Conservation (phyloP, 2,888 invertebrate genomes). For the Synergus itoensis region DNA sequence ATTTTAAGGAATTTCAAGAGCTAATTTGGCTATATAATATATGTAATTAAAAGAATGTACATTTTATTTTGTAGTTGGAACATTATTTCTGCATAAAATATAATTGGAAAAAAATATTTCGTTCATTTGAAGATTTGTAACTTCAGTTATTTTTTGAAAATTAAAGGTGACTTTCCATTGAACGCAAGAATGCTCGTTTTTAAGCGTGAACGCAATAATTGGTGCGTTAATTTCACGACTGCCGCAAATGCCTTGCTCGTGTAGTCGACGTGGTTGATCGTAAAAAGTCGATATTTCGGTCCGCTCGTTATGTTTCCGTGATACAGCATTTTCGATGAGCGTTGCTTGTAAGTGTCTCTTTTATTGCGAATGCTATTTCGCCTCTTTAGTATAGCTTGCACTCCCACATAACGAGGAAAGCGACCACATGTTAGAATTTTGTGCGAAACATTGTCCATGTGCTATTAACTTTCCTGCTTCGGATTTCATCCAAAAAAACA, state of each 20-base stretch:
- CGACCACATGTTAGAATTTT: slow-evolving; percentile 8
- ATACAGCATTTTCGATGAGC: slow-evolving; percentile 15
- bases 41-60: no score
- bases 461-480: not conserved
- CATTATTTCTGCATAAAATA: no score
- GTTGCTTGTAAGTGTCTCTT: slow-evolving; percentile 10
- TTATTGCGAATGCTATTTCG: slow-evolving; percentile 35
- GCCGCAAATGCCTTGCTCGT: slow-evolving; percentile 26
- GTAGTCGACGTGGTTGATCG: slow-evolving; percentile 26
- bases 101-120: no score
- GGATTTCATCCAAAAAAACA: not conserved
- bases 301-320: slow-evolving; percentile 15
- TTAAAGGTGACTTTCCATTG: not conserved
- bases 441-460: not conserved
- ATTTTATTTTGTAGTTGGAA: no score
- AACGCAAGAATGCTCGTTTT: not conserved
- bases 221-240: slow-evolving; percentile 25
- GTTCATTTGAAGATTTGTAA: no score
- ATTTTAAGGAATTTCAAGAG: no score
- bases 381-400: slow-evolving; percentile 28
- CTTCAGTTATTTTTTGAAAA: not conserved
- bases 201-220: slow-evolving; percentile 9
- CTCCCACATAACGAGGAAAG: not conserved
- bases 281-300: slow-evolving; percentile 36
- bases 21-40: no score